A percentile compares a stretch with the other conserved stretches of the same genome.
These are phyloP conservation scores for Trichacis sp. DNA, from an alignment of 2,888 invertebrate species.

Conservation along the genomic window DNA sequence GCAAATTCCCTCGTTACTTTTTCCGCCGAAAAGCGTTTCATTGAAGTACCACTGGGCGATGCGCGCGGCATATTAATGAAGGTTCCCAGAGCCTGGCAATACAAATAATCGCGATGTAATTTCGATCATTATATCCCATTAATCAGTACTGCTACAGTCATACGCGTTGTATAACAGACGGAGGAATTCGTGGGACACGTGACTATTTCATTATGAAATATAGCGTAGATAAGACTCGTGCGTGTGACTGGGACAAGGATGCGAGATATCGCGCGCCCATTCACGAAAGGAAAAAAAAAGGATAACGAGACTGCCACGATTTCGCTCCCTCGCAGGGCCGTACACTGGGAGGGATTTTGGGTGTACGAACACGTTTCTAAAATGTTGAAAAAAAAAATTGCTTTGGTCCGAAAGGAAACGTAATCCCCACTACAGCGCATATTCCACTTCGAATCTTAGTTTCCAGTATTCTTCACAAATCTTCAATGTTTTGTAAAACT, in stretches of 20 bases:
- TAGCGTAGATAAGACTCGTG: neutral
- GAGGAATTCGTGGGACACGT: neutral
- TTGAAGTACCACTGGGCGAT: neutral
- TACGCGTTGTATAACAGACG: neutral
- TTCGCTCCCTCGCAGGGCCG: no score
- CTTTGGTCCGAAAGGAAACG: no score
- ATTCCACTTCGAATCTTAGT: no score
- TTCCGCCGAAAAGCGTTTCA: neutral
- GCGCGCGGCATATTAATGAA: neutral
- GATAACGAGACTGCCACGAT: neutral
- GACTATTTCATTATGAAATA: neutral
- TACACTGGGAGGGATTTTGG: no score
- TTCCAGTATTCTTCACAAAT: no score
- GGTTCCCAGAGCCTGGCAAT: neutral
- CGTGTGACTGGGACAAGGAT: conserved; percentile 1
- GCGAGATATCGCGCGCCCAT: neutral
- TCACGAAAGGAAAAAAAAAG: neutral
- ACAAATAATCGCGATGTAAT: neutral
- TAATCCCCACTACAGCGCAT: no score
- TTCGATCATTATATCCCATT: neutral
- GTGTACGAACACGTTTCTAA: no score
- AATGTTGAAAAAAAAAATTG: no score
- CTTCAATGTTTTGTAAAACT: no score
- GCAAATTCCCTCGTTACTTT: neutral
- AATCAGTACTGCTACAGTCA: no score